Evolutionary conservation across 2,113 vertebrate species (phyloP).

Genomic region (Cryptoleucopteryx plumbea): DNA sequence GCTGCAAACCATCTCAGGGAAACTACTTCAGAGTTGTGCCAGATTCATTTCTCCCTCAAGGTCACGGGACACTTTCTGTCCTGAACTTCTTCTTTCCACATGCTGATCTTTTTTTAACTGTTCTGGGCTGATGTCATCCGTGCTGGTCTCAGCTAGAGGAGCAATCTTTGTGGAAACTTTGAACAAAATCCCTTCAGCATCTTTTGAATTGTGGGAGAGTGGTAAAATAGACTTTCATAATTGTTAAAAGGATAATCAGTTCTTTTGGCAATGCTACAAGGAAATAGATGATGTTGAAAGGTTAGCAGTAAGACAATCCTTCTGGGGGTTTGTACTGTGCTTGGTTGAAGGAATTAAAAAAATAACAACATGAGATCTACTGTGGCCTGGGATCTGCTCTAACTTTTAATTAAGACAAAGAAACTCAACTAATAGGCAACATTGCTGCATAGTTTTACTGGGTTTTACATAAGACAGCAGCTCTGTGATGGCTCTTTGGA

Average conservation of each 20-base stretch:
- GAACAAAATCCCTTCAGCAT: neutral
- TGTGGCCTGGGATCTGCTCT: neutral
- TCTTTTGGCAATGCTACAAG: neutral
- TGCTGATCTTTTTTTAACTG: neutral
- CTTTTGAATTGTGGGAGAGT: neutral
- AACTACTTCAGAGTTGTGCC: neutral
- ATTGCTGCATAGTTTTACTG: neutral
- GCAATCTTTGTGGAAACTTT: constrained; percentile 29
- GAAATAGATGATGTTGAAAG: neutral
- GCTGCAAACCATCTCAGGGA: neutral
- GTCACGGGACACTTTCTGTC: neutral
- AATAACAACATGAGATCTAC: neutral
- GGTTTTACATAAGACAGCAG: neutral
- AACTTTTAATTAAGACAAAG: neutral
- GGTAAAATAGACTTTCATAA: neutral
- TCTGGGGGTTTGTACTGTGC: neutral
- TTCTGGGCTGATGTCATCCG: constrained; percentile 13
- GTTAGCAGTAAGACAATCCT: neutral
- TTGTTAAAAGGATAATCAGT: neutral
- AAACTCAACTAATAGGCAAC: neutral
- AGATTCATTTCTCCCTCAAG: neutral
- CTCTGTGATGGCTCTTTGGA: neutral
- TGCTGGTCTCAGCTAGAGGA: neutral
- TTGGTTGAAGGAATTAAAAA: neutral
- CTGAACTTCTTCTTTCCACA: constrained; percentile 7